Conservation (phyloP, 2,113 vertebrate genomes). For the Dromiciops gliroides region DNA sequence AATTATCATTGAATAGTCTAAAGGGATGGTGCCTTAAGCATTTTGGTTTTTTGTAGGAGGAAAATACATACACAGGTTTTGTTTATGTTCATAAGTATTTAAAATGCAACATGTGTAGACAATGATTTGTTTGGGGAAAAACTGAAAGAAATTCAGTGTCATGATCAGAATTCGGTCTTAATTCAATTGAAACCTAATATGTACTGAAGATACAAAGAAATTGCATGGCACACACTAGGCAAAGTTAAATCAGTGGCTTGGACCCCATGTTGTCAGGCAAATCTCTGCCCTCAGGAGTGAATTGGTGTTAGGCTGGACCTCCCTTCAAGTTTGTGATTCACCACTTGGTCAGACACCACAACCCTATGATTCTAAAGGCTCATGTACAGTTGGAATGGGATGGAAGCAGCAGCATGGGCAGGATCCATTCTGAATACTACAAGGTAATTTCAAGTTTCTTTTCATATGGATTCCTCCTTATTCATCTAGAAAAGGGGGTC, state of each 20-base stretch:
- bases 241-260: not conserved
- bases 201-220: too few species aligned
- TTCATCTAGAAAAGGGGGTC: constrained; percentile 2
- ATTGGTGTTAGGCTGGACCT: not conserved
- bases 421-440: constrained; percentile 18
- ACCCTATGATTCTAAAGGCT: constrained; percentile 10
- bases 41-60: not conserved
- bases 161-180: not conserved
- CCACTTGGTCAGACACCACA: not conserved
- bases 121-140: not conserved
- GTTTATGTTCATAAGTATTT: not conserved
- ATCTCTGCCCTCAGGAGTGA: not conserved
- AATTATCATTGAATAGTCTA: constrained; percentile 7
- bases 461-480: constrained; percentile 29
- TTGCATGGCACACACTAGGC: not conserved
- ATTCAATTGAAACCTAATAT: too few species aligned
- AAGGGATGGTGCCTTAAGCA: constrained; percentile 7
- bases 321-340: not conserved
- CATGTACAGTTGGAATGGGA: constrained; percentile 6
- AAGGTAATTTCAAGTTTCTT: constrained; percentile 50
- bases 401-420: constrained; percentile 27
- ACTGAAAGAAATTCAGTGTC: not conserved
- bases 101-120: not conserved
- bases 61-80: constrained; percentile 11
- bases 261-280: not conserved